Evolutionary conservation across 1,140 invertebrate species (phyloP).

Genomic region (Tetragnatha versicolor): DNA sequence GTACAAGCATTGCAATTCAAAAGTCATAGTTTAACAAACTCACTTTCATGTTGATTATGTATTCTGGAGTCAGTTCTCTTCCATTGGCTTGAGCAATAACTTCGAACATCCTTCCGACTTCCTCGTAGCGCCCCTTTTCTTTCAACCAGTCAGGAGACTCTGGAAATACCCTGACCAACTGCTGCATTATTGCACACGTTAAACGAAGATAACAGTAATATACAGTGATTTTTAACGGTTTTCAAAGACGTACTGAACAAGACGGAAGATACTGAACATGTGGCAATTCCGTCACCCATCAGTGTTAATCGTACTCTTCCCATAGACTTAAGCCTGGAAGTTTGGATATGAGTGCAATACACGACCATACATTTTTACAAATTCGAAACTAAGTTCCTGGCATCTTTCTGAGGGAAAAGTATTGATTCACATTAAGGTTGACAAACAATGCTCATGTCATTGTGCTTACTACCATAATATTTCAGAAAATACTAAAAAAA

Average conservation of each 20-base stretch:
- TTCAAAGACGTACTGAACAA: too few relatives aligned
- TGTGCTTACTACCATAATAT: too few relatives aligned
- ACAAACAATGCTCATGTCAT: too few relatives aligned
- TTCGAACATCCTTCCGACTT: slow-evolving; percentile 46
- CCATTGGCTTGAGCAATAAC: slow-evolving; percentile 55
- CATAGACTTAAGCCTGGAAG: too few relatives aligned
- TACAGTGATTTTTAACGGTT: not conserved
- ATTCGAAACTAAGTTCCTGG: too few relatives aligned
- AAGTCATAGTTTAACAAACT: too few relatives aligned
- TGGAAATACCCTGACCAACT: slow-evolving; percentile 64
- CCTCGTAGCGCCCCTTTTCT: slow-evolving; percentile 50
- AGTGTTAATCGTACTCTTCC: not conserved
- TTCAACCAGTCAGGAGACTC: slow-evolving; percentile 56
- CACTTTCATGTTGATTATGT: slow-evolving; percentile 53
- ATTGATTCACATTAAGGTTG: too few relatives aligned
- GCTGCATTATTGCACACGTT: slow-evolving; percentile 54
- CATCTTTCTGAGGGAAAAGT: too few relatives aligned
- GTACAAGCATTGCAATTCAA: too few relatives aligned
- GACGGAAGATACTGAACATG: not conserved
- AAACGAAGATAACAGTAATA: not conserved
- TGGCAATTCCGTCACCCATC: not conserved
- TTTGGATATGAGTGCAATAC: too few relatives aligned
- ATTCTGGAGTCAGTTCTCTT: slow-evolving; percentile 41
- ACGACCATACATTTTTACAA: too few relatives aligned
- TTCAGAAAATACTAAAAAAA: too few relatives aligned